phyloP scores from a whole-genome alignment of 2,113 vertebrate genomes.

The Murina feae region DNA sequence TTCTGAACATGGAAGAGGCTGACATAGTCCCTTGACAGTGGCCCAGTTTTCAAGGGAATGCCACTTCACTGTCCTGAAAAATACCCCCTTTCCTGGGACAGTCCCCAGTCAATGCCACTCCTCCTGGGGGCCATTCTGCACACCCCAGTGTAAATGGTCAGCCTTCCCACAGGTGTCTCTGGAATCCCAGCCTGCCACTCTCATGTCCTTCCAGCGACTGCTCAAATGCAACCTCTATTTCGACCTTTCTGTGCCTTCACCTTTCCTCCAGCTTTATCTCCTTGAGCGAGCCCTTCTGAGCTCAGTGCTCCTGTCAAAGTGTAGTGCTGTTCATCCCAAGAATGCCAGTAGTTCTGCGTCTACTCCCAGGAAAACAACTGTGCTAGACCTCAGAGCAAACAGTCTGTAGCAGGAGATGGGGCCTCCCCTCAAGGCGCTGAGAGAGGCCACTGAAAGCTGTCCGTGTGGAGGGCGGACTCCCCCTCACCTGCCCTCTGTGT shows the following conservation, averaged over 20 bases:
- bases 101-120: neutral
- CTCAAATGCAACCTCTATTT: neutral
- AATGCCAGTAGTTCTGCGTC: no score
- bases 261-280: neutral
- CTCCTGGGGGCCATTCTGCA: neutral
- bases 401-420: neutral
- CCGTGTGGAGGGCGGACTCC: fast-evolving
- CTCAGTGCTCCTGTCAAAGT: neutral
- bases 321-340: neutral
- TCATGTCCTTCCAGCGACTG: neutral
- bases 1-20: neutral
- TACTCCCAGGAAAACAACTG: neutral
- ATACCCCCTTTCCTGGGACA: neutral
- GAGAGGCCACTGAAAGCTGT: neutral
- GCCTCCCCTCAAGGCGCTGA: neutral
- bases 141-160: neutral
- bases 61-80: neutral
- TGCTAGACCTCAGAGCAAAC: neutral
- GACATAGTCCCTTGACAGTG: neutral
- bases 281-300: neutral
- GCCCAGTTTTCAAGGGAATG: neutral
- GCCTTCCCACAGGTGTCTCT: neutral
- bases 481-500: neutral
- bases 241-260: neutral
- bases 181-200: neutral